Evolutionary conservation across 2,797 vertebrate genomes (phyloP), one percentile per base, ranked within the genome.

Genomic region (Typhlichthys eigenmanni): DNA sequence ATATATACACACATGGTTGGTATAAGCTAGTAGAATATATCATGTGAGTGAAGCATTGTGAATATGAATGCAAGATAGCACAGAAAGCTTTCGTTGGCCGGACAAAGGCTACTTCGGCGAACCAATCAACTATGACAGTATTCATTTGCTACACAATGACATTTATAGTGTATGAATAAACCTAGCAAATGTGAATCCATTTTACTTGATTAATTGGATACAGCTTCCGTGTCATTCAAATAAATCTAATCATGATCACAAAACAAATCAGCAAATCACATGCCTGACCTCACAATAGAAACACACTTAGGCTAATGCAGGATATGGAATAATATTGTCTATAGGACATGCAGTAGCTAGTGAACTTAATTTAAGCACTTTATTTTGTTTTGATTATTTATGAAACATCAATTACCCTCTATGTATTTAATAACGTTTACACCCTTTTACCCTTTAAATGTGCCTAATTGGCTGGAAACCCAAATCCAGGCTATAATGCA

Each of bases 101-200:
- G 65, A 83, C 69, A 76, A 71, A 83, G 82, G 85, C 75, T 85
- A 68, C 60, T 55, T 78, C 61, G 68, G 55, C 58, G 80, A 58
- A 87, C 85, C 81, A 68, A 87, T 86, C 85, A 79, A 85, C 81
- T 63, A 78, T 85, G 85, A 80, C 69, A 83, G 69, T 71, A 74
- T 77, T 63, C 65, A 81, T 64, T 74, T 47, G 47, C 79, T 64
- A 55, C 53, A 53, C 48, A 69, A 64, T 74, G 62, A 48, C 57
- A 51, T 62, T 76, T 58, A 60, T 66, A 87, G 19, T 47, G 24
- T 19, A 59, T 75, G 80, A 83, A 87, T 82, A 82, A 85, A 64
- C 58, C 72, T 74, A 74, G 82, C 78, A 81, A 81, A 84, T 78
- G 51, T 81, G 83, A 89, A 85, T 82, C 76, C 78, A 87, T 87